Evolutionary conservation across 2,113 vertebrate species (phyloP).

Genomic region (Oreochromis niloticus): DNA sequence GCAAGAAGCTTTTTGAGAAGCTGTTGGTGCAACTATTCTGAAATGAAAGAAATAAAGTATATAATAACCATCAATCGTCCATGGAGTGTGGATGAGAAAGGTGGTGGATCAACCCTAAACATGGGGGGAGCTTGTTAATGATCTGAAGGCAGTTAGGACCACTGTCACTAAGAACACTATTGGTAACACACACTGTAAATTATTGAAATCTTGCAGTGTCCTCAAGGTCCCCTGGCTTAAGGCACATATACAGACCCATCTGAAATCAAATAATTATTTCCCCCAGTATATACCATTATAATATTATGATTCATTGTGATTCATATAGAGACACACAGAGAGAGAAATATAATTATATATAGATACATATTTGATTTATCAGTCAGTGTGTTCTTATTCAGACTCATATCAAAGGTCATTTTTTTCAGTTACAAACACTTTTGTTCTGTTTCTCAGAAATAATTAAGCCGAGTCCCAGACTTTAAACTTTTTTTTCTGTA

Average conservation of each 20-base stretch:
- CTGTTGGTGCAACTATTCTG: not conserved
- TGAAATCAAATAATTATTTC: not conserved
- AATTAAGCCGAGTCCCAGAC: not conserved
- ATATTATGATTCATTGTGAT: not conserved
- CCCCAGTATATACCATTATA: not conserved
- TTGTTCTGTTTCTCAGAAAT: not conserved
- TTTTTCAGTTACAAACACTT: not conserved
- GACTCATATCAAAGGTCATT: rapidly evolving
- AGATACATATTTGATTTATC: not conserved
- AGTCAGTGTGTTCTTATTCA: not conserved
- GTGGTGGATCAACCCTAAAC: not conserved
- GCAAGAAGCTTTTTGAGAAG: not conserved
- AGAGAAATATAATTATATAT: not conserved
- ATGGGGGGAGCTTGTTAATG: not conserved
- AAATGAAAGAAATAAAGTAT: not conserved
- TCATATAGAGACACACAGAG: not conserved
- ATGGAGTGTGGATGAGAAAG: not conserved
- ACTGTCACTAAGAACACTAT: not conserved
- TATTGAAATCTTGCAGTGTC: rapidly evolving
- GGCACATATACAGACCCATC: not conserved
- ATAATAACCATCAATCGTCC: not conserved
- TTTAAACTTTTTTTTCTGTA: not conserved
- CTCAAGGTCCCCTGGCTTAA: not conserved
- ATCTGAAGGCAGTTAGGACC: not conserved
- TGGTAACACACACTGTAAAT: rapidly evolving